Conservation (phyloP, 2,113 vertebrate species). For the Atherinomorus stipes region DNA sequence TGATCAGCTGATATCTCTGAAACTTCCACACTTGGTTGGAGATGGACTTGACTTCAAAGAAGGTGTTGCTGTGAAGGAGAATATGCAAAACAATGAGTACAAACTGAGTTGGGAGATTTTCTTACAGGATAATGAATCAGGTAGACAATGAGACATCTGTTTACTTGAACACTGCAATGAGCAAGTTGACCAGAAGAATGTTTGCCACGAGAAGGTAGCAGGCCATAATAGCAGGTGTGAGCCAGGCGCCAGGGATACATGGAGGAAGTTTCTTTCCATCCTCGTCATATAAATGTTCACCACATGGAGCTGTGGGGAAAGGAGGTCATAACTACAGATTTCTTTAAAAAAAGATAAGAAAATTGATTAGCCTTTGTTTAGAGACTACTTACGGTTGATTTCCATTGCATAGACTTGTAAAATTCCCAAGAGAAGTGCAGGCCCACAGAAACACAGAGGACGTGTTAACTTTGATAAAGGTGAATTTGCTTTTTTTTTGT, state of each 20-base stretch:
- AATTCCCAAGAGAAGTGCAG: slow-evolving; percentile 60
- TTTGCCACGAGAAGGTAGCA: slow-evolving; percentile 98
- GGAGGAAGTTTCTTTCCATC: slow-evolving; percentile 96
- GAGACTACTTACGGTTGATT: slow-evolving; percentile 95
- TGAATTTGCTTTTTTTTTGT: neutral
- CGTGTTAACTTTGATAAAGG: slow-evolving; percentile 47
- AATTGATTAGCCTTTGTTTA: slow-evolving; percentile 10
- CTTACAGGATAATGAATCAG: slow-evolving; percentile 4
- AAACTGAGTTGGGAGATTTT: neutral
- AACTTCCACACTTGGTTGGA: slow-evolving; percentile 99
- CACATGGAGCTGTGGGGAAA: slow-evolving; percentile 90
- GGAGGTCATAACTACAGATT: neutral
- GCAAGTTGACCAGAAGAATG: slow-evolving; percentile 96
- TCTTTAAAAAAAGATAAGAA: neutral
- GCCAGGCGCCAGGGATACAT: slow-evolving; percentile 97
- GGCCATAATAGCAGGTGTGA: slow-evolving; percentile 98
- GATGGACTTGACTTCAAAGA: slow-evolving; percentile 98
- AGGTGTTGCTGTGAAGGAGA: slow-evolving; percentile 90
- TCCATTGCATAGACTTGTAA: slow-evolving; percentile 98
- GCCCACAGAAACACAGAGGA: slow-evolving; percentile 63
- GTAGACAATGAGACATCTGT: slow-evolving; percentile 29
- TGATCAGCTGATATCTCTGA: slow-evolving; percentile 97
- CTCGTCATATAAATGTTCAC: slow-evolving; percentile 96
- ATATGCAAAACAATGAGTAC: slow-evolving; percentile 11
- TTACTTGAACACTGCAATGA: slow-evolving; percentile 99